These are phyloP conservation scores for Drepana falcataria DNA, from an alignment of 2,888 invertebrate species.

Conservation along the genomic window DNA sequence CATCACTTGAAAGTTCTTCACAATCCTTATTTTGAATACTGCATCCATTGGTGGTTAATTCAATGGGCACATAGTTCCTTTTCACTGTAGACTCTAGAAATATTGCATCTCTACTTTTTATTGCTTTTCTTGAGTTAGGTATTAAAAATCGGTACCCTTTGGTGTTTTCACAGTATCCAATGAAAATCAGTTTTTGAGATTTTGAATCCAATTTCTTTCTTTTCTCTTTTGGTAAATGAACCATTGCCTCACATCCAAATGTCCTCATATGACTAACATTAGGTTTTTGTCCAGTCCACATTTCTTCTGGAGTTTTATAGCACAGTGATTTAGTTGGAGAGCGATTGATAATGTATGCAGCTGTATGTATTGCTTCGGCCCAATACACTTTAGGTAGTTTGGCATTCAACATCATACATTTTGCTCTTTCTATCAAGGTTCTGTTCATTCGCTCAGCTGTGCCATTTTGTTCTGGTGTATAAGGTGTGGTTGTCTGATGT, in stretches of 20 bases:
- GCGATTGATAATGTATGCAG: conserved; percentile 14
- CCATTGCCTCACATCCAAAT: conserved; percentile 39
- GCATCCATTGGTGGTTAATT: too few species aligned
- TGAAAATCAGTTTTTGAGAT: conserved; percentile 17
- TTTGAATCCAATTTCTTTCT: conserved; percentile 26
- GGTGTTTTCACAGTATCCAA: conserved; percentile 28
- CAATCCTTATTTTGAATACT: too few species aligned
- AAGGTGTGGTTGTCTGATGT: conserved; percentile 11
- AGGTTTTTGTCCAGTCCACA: conserved; percentile 31
- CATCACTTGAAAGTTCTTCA: too few species aligned
- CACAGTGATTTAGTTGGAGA: conserved; percentile 7
- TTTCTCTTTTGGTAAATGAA: conserved; percentile 37
- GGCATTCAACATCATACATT: conserved; percentile 1
- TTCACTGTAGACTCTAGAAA: neutral
- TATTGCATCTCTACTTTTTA: neutral
- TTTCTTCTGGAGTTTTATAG: conserved; percentile 32
- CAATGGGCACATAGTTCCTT: too few species aligned
- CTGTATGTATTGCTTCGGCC: conserved; percentile 31
- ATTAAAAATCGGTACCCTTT: conserved; percentile 13
- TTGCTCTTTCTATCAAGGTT: conserved; percentile 9
- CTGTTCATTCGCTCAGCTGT: conserved; percentile 12
- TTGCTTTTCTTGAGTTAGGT: neutral
- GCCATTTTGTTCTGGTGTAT: conserved; percentile 13
- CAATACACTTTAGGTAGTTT: conserved; percentile 14
- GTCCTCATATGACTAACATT: conserved; percentile 30